Percentiles rank a stretch among this genome's conserved stretches.
Evolutionary conservation across 2,113 vertebrate genomes (phyloP).

Genomic region (Chionodraco myersi): DNA sequence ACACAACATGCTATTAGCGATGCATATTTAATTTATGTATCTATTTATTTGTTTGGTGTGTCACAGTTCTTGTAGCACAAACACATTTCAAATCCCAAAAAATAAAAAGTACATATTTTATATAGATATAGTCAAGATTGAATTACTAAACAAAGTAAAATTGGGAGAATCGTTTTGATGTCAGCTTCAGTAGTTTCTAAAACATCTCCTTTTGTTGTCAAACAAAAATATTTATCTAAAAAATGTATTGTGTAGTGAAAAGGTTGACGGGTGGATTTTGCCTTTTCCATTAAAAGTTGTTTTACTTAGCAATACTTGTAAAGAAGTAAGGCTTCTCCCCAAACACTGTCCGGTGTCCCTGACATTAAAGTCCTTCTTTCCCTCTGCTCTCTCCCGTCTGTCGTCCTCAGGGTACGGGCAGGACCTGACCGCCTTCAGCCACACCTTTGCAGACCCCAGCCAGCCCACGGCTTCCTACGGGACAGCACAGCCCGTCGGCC

Average conservation of each 20-base stretch:
- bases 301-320: background rate
- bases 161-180: background rate
- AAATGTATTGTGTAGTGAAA: background rate
- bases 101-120: background rate
- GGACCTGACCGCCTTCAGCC: conserved; percentile 96
- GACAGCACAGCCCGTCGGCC: conserved; percentile 90
- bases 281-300: background rate
- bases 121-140: background rate
- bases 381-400: background rate
- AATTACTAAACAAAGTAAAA: background rate
- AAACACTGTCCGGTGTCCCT: background rate
- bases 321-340: conserved; percentile 22
- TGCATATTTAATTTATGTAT: background rate
- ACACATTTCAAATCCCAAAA: background rate
- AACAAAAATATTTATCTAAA: background rate
- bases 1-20: background rate
- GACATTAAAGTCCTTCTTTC: conserved; percentile 2
- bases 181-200: background rate
- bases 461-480: conserved; percentile 92
- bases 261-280: conserved; percentile 36
- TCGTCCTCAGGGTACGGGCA: conserved; percentile 91
- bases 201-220: background rate
- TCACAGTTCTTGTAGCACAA: background rate
- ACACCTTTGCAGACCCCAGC: conserved; percentile 95
- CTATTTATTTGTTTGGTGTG: background rate